phyloP scores from a whole-genome alignment of 2,113 vertebrate genomes.

The Sturnira hondurensis region DNA sequence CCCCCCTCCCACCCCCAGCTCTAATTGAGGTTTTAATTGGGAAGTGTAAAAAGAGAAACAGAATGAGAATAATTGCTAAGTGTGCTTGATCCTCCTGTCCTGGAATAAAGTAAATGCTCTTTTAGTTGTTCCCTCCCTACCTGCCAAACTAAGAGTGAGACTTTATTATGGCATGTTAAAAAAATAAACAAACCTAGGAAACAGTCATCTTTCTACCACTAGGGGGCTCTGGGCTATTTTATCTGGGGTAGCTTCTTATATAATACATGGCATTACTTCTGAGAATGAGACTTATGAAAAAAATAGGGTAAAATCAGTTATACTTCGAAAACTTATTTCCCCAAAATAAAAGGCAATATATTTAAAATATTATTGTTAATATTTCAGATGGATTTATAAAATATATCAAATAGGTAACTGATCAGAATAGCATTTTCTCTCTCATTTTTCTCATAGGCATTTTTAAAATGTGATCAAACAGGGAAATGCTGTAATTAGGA shows the following conservation, averaged over 20 bases:
- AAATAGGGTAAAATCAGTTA: background rate
- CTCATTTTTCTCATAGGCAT: slow-evolving; percentile 1
- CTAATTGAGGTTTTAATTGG: background rate
- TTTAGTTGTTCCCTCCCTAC: background rate
- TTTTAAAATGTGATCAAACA: slow-evolving; percentile 53
- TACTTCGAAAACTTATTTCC: background rate
- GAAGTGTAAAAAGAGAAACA: background rate
- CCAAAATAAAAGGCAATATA: background rate
- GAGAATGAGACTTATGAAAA: background rate
- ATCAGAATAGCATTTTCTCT: slow-evolving; percentile 34
- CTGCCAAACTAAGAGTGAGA: background rate
- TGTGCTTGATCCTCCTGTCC: background rate
- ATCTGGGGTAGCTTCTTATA: background rate
- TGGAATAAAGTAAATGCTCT: background rate
- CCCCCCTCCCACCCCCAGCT: no score
- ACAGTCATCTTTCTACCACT: background rate
- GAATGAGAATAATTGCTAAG: background rate
- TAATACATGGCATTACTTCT: background rate
- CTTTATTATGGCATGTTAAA: background rate
- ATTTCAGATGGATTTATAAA: slow-evolving; percentile 26
- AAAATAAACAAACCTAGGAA: background rate
- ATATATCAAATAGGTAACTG: background rate
- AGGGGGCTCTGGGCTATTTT: background rate
- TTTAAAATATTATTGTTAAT: background rate
- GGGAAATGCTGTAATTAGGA: slow-evolving; percentile 50